Evolutionary conservation across 2,113 vertebrate species (phyloP), one percentile per base, ranked within the genome.

Genomic region (Albula goreensis): DNA sequence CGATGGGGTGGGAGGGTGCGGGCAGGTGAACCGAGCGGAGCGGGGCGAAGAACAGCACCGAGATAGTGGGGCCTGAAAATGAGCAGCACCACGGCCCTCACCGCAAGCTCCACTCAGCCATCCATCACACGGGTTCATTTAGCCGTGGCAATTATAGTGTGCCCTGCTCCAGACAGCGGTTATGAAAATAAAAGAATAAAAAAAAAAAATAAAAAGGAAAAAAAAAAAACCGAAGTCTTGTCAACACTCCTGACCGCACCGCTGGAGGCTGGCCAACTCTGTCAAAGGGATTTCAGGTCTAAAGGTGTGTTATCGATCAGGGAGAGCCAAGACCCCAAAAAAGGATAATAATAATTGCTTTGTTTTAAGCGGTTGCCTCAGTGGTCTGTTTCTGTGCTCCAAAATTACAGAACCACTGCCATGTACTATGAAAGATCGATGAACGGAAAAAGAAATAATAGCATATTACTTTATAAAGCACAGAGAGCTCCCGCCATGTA

Each of bases 381-480:
- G 41, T 41, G 52, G 60, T 79, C 53, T 22, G 57, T 5, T 49
- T 41, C 78, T 12, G 41, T 11, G n/a, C 15, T 13, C 31, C 78
- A 84, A 84, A 66, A 56, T 78, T 19, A 85, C 31, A 49, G 25
- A 25, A 85, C 56, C 79, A 48, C n/a, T 63, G 22, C 25, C 84
- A 85, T 66, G 15, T 8, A 66, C 52, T 78, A 52, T n/a, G 31
- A 51, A 78, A 56, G 52, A 49, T 49, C 41, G 41, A 66, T 5
- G 53, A 83, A 77, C 56, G 85, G 60, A 63, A 50, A 87, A 88
- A 90, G 82, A 89, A 85, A 88, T 89, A 87, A 86, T 85, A 83
- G 84, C 78, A 70, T 84, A 81, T 81, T 60, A 85, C 52, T 66
- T 85, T 85, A 85, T 74, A 81, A 85, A 31, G 77, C 78, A 81